A percentile compares a stretch with the other conserved stretches of the same genome.
phyloP scores from a whole-genome alignment of 2,797 vertebrate genomes.

The Tragelaphus eurycerus region DNA sequence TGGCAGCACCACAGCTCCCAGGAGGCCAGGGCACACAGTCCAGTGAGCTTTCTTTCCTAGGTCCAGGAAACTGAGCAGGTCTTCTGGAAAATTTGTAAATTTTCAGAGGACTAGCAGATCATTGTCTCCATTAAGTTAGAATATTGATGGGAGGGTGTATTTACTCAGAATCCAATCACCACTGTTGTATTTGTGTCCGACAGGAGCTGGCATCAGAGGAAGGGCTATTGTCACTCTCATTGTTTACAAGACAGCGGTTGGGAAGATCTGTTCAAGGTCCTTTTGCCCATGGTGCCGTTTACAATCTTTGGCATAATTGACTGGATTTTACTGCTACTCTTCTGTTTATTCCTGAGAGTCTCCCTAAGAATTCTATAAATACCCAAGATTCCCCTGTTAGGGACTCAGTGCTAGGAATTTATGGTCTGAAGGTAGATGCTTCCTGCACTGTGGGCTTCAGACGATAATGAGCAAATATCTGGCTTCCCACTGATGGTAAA shows the following conservation, averaged over 20 bases:
- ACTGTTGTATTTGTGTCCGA: neutral
- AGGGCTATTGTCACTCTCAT: neutral
- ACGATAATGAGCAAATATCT: neutral
- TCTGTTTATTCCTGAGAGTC: neutral
- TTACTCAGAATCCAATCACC: neutral
- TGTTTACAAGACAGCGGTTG: neutral
- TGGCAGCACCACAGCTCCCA: conserved; percentile 7
- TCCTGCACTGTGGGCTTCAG: neutral
- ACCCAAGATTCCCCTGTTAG: neutral
- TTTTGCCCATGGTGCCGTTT: neutral
- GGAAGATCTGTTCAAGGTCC: neutral
- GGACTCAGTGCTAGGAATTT: neutral
- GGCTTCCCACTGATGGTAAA: neutral
- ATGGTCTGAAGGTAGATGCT: neutral
- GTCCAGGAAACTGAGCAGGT: neutral
- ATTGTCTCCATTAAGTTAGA: neutral
- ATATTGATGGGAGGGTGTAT: neutral
- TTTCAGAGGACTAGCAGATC: conserved; percentile 21
- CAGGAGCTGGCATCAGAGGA: neutral
- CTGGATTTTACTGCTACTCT: neutral
- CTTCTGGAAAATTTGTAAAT: conserved; percentile 47
- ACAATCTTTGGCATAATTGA: neutral
- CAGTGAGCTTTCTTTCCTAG: neutral
- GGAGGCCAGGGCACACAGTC: neutral
- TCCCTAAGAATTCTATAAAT: neutral